These are phyloP conservation scores for Rhea americana DNA, from an alignment of 2,113 vertebrate species.

Conservation along the genomic window DNA sequence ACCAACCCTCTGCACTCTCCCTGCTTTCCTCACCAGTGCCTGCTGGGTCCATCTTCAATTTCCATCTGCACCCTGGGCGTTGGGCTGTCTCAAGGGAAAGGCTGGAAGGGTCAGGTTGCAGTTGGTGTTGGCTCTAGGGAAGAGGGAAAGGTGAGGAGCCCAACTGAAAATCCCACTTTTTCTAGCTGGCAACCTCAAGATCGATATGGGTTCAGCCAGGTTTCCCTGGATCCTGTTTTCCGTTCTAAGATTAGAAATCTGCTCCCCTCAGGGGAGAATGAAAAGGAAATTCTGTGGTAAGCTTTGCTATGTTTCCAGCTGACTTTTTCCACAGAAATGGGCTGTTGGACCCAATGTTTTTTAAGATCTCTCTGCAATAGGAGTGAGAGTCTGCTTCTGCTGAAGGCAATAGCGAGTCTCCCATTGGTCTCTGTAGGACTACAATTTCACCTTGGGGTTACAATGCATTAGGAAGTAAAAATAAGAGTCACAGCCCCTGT, in stretches of 20 bases:
- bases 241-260: slow-evolving; percentile 22
- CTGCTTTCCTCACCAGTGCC: not conserved
- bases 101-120: not conserved
- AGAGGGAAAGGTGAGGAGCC: not conserved
- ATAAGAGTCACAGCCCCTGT: no score
- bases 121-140: not conserved
- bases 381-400: not conserved
- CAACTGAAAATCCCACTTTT: not conserved
- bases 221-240: slow-evolving; percentile 18
- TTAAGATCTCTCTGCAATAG: not conserved
- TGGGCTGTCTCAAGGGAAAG: not conserved
- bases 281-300: slow-evolving; percentile 40
- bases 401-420: not conserved
- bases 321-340: slow-evolving; percentile 31
- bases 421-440: not conserved
- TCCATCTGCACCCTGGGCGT: not conserved
- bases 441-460: slow-evolving; percentile 26
- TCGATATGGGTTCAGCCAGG: not conserved
- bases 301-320: slow-evolving; percentile 40
- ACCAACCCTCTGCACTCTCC: not conserved
- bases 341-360: not conserved
- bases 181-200: not conserved
- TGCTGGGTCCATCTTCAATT: no score
- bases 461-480: not conserved
- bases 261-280: not conserved